Conservation (phyloP, 2,888 invertebrate species). For the Drosophila eohydei region DNA sequence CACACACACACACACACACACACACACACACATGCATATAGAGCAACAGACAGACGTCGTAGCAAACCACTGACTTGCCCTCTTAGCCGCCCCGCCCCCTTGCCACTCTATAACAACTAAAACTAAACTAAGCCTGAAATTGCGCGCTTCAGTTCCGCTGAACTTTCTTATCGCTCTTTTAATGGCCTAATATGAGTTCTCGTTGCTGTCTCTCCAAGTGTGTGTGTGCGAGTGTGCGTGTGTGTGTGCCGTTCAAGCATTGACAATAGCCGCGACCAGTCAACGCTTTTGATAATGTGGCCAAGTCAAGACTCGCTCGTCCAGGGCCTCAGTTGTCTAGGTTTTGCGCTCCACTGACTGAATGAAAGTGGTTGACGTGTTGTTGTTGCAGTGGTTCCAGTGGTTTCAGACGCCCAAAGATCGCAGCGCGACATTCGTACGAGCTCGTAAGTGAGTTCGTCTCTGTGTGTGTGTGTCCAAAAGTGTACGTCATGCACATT, state of each 20-base stretch:
- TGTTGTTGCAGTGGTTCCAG: constrained; percentile 45
- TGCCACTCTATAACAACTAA: constrained; percentile 28
- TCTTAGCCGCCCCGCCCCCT: neutral
- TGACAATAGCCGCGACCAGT: constrained; percentile 72
- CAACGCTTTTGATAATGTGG: constrained; percentile 63
- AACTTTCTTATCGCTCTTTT: constrained; percentile 81
- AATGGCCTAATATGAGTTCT: constrained; percentile 78
- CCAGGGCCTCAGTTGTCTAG: constrained; percentile 41
- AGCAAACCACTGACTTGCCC: constrained; percentile 1
- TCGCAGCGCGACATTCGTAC: constrained; percentile 51
- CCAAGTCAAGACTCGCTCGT: constrained; percentile 52
- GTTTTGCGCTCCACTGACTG: constrained; percentile 79
- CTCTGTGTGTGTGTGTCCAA: constrained; percentile 66
- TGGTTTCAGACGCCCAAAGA: constrained; percentile 61
- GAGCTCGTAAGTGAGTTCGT: constrained; percentile 9
- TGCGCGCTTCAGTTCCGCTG: constrained; percentile 80
- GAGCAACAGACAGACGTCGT: constrained; percentile 17
- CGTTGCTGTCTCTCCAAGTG: constrained; percentile 22
- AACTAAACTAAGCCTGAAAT: constrained; percentile 77
- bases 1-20: too few relatives aligned
- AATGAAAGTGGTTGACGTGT: constrained; percentile 56
- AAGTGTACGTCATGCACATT: constrained; percentile 78
- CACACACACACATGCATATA: neutral
- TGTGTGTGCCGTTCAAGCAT: constrained; percentile 53
- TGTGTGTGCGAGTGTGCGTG: constrained; percentile 2